Conservation (phyloP, 2,113 vertebrate genomes). For the Puntigrus tetrazona region DNA sequence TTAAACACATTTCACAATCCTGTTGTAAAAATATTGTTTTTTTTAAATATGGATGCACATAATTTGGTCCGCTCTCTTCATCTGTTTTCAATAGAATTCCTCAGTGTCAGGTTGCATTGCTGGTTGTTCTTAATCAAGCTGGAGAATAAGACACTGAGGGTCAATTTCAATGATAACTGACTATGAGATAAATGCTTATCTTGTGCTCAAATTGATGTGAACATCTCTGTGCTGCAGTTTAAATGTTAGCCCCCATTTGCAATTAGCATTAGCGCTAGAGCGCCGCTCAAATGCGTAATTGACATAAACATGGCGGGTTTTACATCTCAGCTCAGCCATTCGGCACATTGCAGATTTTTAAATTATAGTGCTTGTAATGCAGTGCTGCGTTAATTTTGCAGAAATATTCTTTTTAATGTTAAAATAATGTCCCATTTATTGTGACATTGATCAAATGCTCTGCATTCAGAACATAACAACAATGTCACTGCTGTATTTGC, state of each 20-base stretch:
- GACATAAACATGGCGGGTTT: background rate
- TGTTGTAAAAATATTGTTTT: no score
- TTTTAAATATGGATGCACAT: background rate
- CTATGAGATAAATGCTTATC: background rate
- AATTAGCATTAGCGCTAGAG: constrained; percentile 6
- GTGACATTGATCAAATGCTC: background rate
- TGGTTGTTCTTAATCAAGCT: constrained; percentile 17
- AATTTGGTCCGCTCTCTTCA: background rate
- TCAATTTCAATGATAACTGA: background rate
- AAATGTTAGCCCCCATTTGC: background rate
- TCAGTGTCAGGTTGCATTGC: background rate
- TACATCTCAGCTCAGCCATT: background rate
- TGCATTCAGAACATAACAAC: background rate
- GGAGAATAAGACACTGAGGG: background rate
- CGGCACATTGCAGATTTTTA: background rate
- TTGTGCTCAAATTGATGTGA: background rate
- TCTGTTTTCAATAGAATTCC: background rate
- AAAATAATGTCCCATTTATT: background rate
- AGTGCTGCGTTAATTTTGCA: background rate
- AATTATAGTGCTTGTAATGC: background rate
- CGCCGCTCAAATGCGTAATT: background rate
- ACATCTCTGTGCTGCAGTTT: background rate
- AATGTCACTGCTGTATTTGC: background rate
- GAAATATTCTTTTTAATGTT: background rate
- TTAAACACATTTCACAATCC: no score